A percentile compares a stretch with the other conserved stretches of the same genome.
phyloP scores from a whole-genome alignment of 2,113 vertebrate species.

The Jacana jacana region DNA sequence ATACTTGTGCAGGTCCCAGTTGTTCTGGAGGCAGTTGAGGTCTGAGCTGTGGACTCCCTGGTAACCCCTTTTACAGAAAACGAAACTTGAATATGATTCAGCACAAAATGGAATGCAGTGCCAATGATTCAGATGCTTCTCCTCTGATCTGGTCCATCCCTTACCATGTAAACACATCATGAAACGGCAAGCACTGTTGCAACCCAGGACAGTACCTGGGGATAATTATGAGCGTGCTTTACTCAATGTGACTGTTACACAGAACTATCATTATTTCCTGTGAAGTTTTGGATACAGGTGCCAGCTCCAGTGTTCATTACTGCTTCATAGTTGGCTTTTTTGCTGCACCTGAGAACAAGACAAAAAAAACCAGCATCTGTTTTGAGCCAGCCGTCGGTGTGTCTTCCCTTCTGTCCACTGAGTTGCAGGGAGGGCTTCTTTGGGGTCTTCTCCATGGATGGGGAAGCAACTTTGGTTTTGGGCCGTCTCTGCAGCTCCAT shows the following conservation, averaged over 20 bases:
- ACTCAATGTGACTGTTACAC: slow-evolving; percentile 43
- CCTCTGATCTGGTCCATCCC: slow-evolving; percentile 69
- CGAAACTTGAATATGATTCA: slow-evolving; percentile 81
- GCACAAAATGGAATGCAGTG: slow-evolving; percentile 74
- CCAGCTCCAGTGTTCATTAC: slow-evolving; percentile 62
- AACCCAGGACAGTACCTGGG: slow-evolving; percentile 65
- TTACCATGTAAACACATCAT: slow-evolving; percentile 73
- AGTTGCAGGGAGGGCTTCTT: slow-evolving; percentile 62
- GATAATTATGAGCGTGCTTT: slow-evolving; percentile 61
- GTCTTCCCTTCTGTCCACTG: slow-evolving; percentile 60
- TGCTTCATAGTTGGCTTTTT: slow-evolving; percentile 64
- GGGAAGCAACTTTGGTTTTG: slow-evolving; percentile 60
- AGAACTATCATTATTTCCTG: slow-evolving; percentile 68
- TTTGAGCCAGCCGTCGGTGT: slow-evolving; percentile 50
- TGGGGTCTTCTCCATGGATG: slow-evolving; percentile 61
- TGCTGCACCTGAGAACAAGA: slow-evolving; percentile 60
- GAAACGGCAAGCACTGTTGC: slow-evolving; percentile 60
- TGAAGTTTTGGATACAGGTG: slow-evolving; percentile 57
- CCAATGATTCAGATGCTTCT: slow-evolving; percentile 75
- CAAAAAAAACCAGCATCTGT: slow-evolving; percentile 62
- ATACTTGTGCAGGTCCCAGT: slow-evolving; percentile 37
- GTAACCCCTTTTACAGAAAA: slow-evolving; percentile 76
- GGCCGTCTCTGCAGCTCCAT: slow-evolving; percentile 28
- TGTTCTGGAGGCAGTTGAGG: slow-evolving; percentile 70
- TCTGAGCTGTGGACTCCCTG: slow-evolving; percentile 67